Evolutionary conservation across 2,888 invertebrate genomes (phyloP).

Genomic region (Sphaerophoria rueppellii): DNA sequence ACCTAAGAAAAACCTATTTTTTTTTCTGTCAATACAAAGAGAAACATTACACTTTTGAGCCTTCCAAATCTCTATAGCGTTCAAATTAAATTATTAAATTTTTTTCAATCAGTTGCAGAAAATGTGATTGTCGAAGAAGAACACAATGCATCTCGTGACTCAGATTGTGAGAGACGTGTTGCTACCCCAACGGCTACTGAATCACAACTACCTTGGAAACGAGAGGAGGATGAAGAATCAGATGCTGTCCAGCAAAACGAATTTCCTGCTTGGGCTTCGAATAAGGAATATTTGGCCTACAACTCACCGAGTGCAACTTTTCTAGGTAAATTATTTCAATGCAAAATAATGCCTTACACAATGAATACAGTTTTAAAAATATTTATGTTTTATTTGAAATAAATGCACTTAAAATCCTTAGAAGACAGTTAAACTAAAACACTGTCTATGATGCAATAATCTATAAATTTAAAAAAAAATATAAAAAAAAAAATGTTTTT

Average conservation of each 20-base stretch:
- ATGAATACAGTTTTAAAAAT: neutral
- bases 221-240: slow-evolving; percentile 88
- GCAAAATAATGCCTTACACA: neutral
- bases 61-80: too few species aligned
- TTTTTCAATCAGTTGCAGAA: slow-evolving; percentile 78
- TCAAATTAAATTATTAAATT: neutral
- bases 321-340: slow-evolving; percentile 85
- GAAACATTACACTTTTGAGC: too few species aligned
- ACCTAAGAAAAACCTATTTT: neutral
- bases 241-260: slow-evolving; percentile 91
- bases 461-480: too few species aligned
- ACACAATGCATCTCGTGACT: slow-evolving; percentile 79
- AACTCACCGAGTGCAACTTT: slow-evolving; percentile 96
- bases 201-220: slow-evolving; percentile 96
- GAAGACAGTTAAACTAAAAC: too few species aligned
- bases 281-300: slow-evolving; percentile 95
- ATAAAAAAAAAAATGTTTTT: too few species aligned
- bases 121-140: slow-evolving; percentile 81
- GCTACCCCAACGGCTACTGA: slow-evolving; percentile 95
- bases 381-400: neutral
- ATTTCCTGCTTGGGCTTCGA: slow-evolving; percentile 97
- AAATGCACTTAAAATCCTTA: too few species aligned
- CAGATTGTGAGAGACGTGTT: slow-evolving; percentile 87
- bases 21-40: neutral
- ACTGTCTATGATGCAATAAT: too few species aligned